Base-by-base conservation (phyloP, 2,888 invertebrate species). In the Ceramica pisi region DNA sequence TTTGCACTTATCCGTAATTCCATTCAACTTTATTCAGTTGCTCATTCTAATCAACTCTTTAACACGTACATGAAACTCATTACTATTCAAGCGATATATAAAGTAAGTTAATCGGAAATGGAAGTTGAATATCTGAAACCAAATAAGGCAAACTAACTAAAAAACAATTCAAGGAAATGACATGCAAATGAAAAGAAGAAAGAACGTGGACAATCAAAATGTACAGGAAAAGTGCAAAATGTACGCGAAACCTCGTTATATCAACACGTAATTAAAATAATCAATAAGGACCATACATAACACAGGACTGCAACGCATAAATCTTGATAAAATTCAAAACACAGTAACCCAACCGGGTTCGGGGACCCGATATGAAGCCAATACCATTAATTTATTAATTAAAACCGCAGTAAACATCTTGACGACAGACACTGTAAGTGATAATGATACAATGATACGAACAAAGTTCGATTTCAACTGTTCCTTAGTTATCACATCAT, bases 271-370 rank as follows among this genome's bases (percentile, higher is more conserved):
- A 71, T 74, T 83, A 81, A 67, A 50, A 19, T 41, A 78, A 85
- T 78, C 69, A 73, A 67, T 70, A 66, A 62, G 38, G 56, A 71
- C 56, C 59, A 76, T 67, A 83, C 59, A 76, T 67, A 83, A 83
- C 60, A 74, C 71, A 51, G 62, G 77, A 71, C 65, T 72, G 76
- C 74, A 80, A 77, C 62, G 71, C 79, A 84, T 80, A 70, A 84
- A 50, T 84, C 80, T 75, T 80, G 88, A 90, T 90, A 90, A 87
- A 78, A 85, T 84, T 89, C 88, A 86, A 88, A 88, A 90, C 87
- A 78, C 81, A 70, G 78, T 82, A 84, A 86, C 87, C 87, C 68
- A 75, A 83, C 68, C 72, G 85, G 76, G 90, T 89, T 91, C 90
- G 87, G 75, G 80, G 90, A 90, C 89, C 91, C 67, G 78, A 76